These are phyloP conservation scores for Sturmia bella DNA, from an alignment of 2,888 invertebrate genomes.

Conservation along the genomic window DNA sequence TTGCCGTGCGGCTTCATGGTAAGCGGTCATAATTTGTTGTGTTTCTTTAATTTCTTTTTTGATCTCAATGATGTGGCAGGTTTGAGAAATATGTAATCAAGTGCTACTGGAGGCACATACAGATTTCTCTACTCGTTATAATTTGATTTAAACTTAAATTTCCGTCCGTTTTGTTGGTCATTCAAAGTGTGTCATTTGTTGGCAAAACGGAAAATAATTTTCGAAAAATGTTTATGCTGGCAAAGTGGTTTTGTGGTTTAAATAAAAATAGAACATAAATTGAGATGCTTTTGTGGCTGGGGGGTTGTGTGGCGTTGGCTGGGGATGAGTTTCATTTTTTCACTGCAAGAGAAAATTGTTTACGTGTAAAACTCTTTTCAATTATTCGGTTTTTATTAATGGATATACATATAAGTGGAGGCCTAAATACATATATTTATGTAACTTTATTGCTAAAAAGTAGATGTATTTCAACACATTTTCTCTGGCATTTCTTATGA, in stretches of 20 bases:
- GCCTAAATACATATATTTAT: too few relatives aligned
- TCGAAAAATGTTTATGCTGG: slow-evolving; percentile 18
- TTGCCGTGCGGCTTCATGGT: not conserved
- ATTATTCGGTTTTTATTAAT: too few relatives aligned
- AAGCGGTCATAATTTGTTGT: slow-evolving; percentile 29
- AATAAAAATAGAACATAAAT: not conserved
- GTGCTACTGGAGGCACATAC: not conserved
- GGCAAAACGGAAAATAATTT: slow-evolving; percentile 3
- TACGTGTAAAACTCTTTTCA: too few relatives aligned
- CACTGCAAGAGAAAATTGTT: too few relatives aligned
- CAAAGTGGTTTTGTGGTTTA: slow-evolving; percentile 43
- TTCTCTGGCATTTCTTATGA: not conserved
- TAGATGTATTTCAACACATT: not conserved
- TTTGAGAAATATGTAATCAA: not conserved
- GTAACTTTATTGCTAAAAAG: too few relatives aligned
- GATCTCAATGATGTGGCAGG: slow-evolving; percentile 13
- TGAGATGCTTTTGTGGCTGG: not conserved
- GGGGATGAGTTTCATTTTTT: too few relatives aligned
- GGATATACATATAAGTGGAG: too few relatives aligned
- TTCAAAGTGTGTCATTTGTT: not conserved
- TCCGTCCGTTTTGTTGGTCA: not conserved
- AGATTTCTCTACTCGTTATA: not conserved
- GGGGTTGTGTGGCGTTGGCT: not conserved
- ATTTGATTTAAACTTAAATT: slow-evolving; percentile 3
- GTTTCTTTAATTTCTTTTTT: not conserved